Conservation (phyloP, 2,113 vertebrate genomes). For the Nothobranchius kuhntae region DNA sequence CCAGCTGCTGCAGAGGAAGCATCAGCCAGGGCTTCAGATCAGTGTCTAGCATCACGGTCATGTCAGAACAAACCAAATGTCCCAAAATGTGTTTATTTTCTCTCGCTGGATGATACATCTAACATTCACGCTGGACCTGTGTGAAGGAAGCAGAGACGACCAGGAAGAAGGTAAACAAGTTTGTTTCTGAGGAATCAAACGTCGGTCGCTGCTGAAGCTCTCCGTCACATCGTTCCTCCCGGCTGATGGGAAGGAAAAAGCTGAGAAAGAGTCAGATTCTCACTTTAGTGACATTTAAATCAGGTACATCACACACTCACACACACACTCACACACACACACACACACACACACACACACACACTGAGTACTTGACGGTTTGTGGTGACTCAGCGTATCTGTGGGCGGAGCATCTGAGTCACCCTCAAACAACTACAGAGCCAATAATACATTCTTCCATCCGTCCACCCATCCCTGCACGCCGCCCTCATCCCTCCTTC, state of each 20-base stretch:
- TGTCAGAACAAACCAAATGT: too few relatives aligned
- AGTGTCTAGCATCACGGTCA: too few relatives aligned
- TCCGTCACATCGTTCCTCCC: constrained; percentile 17
- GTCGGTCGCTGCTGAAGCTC: constrained; percentile 17
- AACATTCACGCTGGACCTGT: too few relatives aligned
- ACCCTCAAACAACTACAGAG: constrained; percentile 61
- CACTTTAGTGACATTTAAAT: constrained; percentile 75
- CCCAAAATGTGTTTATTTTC: too few relatives aligned
- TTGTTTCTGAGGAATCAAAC: constrained; percentile 12
- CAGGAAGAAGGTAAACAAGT: constrained; percentile 8
- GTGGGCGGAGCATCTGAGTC: constrained; percentile 76
- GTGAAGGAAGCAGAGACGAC: too few relatives aligned
- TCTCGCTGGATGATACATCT: too few relatives aligned
- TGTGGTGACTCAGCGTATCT: constrained; percentile 66
- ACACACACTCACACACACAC: constrained; percentile 39
- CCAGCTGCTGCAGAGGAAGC: too few relatives aligned
- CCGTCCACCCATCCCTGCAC: constrained; percentile 40
- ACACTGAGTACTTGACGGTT: constrained; percentile 51
- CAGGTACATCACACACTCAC: constrained; percentile 63
- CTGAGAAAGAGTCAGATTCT: constrained; percentile 61
- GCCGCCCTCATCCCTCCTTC: constrained; percentile 33
- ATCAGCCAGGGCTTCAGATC: too few relatives aligned
- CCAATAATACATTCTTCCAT: constrained; percentile 65
- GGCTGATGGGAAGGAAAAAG: constrained; percentile 21
- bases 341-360: constrained; percentile 42